Percentiles rank a stretch among this genome's conserved stretches.
Conservation (phyloP, 2,113 vertebrate species). For the Phalacrocorax carbo region DNA sequence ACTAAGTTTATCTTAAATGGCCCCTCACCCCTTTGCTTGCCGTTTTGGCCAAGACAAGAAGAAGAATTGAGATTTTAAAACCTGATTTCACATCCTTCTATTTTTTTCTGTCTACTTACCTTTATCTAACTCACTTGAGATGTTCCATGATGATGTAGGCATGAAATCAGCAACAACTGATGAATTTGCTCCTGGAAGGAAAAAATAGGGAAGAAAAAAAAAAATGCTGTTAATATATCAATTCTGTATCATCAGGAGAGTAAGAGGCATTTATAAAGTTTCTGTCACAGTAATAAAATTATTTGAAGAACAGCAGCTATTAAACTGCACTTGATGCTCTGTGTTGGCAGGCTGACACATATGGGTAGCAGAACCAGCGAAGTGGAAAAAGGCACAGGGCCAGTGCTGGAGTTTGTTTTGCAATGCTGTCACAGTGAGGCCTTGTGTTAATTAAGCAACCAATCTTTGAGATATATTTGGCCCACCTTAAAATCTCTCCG, state of each 20-base stretch:
- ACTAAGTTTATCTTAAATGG: neutral
- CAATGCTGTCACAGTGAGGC: neutral
- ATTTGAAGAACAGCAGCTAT: neutral
- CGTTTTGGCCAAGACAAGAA: neutral
- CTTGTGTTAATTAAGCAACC: neutral
- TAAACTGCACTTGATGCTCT: neutral
- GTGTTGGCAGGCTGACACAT: conserved; percentile 4
- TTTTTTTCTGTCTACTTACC: conserved; percentile 40
- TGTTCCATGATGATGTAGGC: conserved; percentile 87
- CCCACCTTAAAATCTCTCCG: neutral
- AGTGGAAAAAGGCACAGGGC: neutral
- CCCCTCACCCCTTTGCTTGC: neutral
- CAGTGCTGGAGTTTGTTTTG: neutral
- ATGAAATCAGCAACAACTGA: conserved; percentile 81
- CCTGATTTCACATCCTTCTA: neutral
- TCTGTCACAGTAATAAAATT: neutral
- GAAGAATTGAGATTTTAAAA: neutral
- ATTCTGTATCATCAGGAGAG: neutral
- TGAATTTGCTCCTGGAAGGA: conserved; percentile 82
- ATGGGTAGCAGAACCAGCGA: neutral
- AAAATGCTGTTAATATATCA: neutral
- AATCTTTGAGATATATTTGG: neutral
- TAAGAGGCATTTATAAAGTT: neutral
- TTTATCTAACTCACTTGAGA: conserved; percentile 86
- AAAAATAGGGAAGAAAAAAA: neutral